Percentiles rank a stretch among this genome's conserved stretches.
Evolutionary conservation across 1,140 invertebrate species (phyloP).

Genomic region (Drosophila bifasciata): DNA sequence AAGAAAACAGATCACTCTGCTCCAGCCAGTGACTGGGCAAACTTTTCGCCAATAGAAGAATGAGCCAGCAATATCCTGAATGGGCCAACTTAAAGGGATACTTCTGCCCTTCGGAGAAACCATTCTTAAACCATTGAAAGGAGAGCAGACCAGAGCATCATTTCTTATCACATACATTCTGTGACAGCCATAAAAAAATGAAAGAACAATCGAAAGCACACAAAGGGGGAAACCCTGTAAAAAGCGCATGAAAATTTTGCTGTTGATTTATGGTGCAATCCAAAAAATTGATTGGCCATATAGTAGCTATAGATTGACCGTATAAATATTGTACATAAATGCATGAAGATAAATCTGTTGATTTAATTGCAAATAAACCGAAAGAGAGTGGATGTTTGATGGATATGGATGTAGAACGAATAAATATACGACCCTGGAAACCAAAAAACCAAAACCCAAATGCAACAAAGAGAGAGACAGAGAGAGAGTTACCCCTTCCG

Average conservation of each 20-base stretch:
- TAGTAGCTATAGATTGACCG: too few species aligned
- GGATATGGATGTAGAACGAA: conserved; percentile 7
- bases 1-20: conserved; percentile 26
- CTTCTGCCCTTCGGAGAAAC: too few species aligned
- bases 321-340: conserved; percentile 7
- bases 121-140: too few species aligned
- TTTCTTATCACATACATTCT: not conserved
- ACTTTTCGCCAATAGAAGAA: conserved; percentile 11
- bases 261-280: conserved; percentile 31
- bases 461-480: conserved; percentile 34
- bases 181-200: not conserved
- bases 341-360: conserved; percentile 22
- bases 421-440: not conserved
- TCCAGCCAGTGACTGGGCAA: conserved; percentile 25
- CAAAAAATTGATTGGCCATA: conserved; percentile 43
- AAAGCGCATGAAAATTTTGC: conserved; percentile 10
- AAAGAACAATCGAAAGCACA: conserved; percentile 8
- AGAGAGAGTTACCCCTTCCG: too few species aligned
- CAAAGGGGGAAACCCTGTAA: conserved; percentile 12
- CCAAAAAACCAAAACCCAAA: not conserved
- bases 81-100: not conserved
- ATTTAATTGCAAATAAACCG: conserved; percentile 44
- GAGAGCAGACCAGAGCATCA: too few species aligned
- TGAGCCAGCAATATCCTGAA: not conserved
- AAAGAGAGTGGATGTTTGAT: conserved; percentile 10